These are phyloP conservation scores for Brachionus rubens DNA, from an alignment of 1,140 invertebrate species.

Conservation along the genomic window DNA sequence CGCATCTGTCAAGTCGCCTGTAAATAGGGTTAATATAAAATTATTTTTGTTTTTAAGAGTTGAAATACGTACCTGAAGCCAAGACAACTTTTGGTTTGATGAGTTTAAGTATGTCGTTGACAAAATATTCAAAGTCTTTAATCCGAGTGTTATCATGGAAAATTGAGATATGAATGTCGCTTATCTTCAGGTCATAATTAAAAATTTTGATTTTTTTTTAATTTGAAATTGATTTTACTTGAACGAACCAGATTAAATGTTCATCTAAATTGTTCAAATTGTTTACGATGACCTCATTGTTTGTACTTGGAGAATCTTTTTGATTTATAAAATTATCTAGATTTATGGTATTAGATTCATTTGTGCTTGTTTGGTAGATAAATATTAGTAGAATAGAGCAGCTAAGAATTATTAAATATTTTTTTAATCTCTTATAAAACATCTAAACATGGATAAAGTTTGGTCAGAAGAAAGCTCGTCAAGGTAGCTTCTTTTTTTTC, in stretches of 20 bases:
- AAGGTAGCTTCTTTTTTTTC: too few relatives aligned
- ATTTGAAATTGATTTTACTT: slow-evolving; percentile 64
- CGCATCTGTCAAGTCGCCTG: slow-evolving; percentile 82
- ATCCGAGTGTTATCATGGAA: slow-evolving; percentile 73
- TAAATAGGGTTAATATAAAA: too few relatives aligned
- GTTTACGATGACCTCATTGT: background rate
- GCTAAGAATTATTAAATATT: background rate
- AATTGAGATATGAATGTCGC: slow-evolving; percentile 83
- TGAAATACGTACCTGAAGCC: slow-evolving; percentile 64
- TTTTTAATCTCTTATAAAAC: slow-evolving; percentile 4
- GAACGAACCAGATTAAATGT: slow-evolving; percentile 73
- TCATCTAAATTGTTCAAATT: slow-evolving; percentile 58
- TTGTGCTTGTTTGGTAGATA: background rate
- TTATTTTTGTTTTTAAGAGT: too few relatives aligned
- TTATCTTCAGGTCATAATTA: slow-evolving; percentile 66
- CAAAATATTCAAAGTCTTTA: slow-evolving; percentile 75
- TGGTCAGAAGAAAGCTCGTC: too few relatives aligned
- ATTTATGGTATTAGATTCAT: background rate
- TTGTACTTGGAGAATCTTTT: background rate
- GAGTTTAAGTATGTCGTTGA: slow-evolving; percentile 69
- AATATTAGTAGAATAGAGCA: background rate
- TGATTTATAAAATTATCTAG: background rate
- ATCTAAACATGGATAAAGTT: too few relatives aligned
- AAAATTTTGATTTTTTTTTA: background rate
- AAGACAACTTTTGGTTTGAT: slow-evolving; percentile 78